Conservation (phyloP, 1,140 invertebrate genomes). For the Colletes gigas region DNA sequence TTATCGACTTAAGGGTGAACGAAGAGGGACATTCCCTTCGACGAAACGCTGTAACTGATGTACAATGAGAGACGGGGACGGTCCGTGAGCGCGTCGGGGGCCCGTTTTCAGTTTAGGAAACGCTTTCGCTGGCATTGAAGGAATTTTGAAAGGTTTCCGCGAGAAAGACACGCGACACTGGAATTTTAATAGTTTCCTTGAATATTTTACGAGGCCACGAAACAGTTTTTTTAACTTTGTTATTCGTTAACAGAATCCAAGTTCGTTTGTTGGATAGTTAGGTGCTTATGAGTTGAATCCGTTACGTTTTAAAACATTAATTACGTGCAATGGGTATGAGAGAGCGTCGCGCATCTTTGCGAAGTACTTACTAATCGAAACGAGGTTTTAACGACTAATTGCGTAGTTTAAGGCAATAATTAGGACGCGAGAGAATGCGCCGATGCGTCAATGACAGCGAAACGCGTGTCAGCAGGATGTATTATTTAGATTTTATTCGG, state of each 20-base stretch:
- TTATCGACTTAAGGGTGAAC: constrained; percentile 22
- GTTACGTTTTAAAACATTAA: constrained; percentile 16
- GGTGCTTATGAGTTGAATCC: background rate
- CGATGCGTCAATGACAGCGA: constrained; percentile 42
- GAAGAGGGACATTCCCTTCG: constrained; percentile 16
- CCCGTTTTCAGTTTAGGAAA: background rate
- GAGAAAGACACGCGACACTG: background rate
- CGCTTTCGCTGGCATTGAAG: constrained; percentile 48
- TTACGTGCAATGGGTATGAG: background rate
- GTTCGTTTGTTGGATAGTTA: background rate
- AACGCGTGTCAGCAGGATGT: constrained; percentile 4
- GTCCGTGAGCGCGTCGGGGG: background rate
- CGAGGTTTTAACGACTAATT: background rate
- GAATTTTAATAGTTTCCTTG: background rate
- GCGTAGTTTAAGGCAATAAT: constrained; percentile 18
- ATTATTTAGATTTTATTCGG: constrained; percentile 9
- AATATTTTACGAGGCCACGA: background rate
- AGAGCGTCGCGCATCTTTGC: background rate
- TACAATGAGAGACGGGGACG: constrained; percentile 21
- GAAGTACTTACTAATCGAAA: constrained; percentile 1
- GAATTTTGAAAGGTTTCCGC: background rate
- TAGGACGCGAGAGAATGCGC: background rate
- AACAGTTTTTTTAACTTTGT: background rate
- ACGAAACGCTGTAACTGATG: constrained; percentile 31
- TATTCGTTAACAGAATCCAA: background rate